Conservation (phyloP, 2,888 invertebrate genomes). For the Trissonchulus sp. region DNA sequence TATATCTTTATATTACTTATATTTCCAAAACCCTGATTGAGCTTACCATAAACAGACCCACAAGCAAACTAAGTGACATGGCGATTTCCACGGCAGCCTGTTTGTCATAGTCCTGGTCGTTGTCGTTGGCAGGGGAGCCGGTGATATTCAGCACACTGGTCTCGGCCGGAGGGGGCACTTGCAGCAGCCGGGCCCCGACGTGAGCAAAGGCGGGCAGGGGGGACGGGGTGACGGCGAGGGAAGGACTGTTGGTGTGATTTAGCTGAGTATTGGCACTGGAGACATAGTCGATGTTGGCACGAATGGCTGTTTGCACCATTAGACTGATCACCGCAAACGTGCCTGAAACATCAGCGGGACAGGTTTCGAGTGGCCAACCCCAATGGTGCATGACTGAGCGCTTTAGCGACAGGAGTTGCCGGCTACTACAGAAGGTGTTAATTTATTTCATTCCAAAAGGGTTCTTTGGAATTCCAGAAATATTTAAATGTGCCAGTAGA, state of each 20-base stretch:
- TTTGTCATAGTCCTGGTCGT: slow-evolving; percentile 43
- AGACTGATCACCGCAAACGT: slow-evolving; percentile 51
- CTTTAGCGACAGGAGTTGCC: too few relatives aligned
- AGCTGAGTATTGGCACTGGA: not conserved
- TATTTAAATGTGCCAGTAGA: too few relatives aligned
- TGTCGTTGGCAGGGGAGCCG: slow-evolving; percentile 35
- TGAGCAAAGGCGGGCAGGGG: not conserved
- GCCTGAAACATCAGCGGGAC: too few relatives aligned
- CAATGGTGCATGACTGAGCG: too few relatives aligned
- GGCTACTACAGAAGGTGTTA: too few relatives aligned
- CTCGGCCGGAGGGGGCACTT: not conserved
- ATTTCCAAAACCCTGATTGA: too few relatives aligned
- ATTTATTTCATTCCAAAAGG: too few relatives aligned
- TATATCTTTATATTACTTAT: too few relatives aligned
- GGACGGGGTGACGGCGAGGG: not conserved
- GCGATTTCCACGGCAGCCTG: slow-evolving; percentile 63
- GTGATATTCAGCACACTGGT: not conserved
- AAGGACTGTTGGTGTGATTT: not conserved
- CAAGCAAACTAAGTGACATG: slow-evolving; percentile 68
- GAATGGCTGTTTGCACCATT: slow-evolving; percentile 43
- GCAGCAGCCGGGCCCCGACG: not conserved
- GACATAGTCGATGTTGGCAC: not conserved
- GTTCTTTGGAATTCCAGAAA: too few relatives aligned
- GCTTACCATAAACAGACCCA: slow-evolving; percentile 67
- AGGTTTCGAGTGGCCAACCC: too few relatives aligned